Evolutionary conservation across 2,888 invertebrate species (phyloP).

Genomic region (Cryptus viduatorius): DNA sequence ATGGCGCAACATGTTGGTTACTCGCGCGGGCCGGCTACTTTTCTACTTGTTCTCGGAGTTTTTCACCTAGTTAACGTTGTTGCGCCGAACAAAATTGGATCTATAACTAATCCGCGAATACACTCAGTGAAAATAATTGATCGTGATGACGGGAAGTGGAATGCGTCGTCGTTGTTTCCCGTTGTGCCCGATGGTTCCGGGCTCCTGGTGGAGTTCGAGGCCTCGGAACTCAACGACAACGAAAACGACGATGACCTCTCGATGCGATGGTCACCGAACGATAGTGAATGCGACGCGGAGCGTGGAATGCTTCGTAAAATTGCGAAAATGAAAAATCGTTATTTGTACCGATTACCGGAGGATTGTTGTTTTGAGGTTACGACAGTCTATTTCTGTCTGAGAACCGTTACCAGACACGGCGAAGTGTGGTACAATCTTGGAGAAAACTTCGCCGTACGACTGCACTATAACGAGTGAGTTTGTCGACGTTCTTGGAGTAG

Average conservation of each 20-base stretch:
- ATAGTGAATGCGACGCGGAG: constrained; percentile 68
- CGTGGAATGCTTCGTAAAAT: constrained; percentile 69
- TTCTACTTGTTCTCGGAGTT: constrained; percentile 77
- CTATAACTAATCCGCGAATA: constrained; percentile 62
- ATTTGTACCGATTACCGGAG: constrained; percentile 73
- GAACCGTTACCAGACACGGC: constrained; percentile 66
- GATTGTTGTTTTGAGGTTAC: constrained; percentile 76
- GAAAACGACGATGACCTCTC: constrained; percentile 65
- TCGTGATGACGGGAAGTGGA: constrained; percentile 10
- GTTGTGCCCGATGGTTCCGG: constrained; percentile 33
- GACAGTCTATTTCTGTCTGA: constrained; percentile 79
- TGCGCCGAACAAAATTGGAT: constrained; percentile 63
- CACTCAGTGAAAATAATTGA: constrained; percentile 70
- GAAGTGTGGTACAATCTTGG: constrained; percentile 78
- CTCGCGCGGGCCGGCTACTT: constrained; percentile 78
- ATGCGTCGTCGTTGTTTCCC: constrained; percentile 32
- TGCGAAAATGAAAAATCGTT: constrained; percentile 66
- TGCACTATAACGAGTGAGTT: constrained; percentile 76
- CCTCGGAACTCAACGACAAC: constrained; percentile 70
- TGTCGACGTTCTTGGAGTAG: neutral
- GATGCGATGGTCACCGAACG: constrained; percentile 75
- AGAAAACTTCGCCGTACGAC: constrained; percentile 72
- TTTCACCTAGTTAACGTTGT: constrained; percentile 74
- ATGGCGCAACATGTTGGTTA: constrained; percentile 83
- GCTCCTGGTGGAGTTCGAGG: constrained; percentile 73